Evolutionary conservation across 1,140 invertebrate genomes (phyloP).

Genomic region (Elymnias hypermnestra): DNA sequence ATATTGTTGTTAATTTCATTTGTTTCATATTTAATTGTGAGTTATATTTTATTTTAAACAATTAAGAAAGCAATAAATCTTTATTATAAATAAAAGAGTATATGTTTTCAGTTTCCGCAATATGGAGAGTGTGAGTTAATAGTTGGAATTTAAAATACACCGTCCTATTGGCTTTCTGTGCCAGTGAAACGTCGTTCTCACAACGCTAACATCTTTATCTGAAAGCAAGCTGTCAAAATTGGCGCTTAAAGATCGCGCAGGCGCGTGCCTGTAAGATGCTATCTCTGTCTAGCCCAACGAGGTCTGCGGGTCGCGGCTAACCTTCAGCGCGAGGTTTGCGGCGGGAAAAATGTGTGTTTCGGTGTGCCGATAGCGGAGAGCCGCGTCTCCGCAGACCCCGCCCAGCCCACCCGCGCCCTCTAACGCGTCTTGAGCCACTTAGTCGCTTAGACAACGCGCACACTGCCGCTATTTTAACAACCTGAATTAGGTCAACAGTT

Average conservation of each 20-base stretch:
- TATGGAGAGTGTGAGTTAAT: too few relatives aligned
- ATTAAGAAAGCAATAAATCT: too few relatives aligned
- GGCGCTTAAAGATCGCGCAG: slow-evolving; percentile 44
- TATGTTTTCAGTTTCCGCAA: too few relatives aligned
- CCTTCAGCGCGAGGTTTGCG: slow-evolving; percentile 71
- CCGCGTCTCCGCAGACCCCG: slow-evolving; percentile 55
- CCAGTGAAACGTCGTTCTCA: neutral
- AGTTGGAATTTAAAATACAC: too few relatives aligned
- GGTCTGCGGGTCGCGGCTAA: slow-evolving; percentile 73
- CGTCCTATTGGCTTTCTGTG: too few relatives aligned
- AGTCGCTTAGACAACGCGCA: slow-evolving; percentile 65
- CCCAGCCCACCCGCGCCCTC: slow-evolving; percentile 52
- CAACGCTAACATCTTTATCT: slow-evolving; percentile 11
- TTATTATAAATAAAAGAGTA: too few relatives aligned
- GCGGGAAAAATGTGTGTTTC: slow-evolving; percentile 74
- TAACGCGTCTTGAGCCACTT: slow-evolving; percentile 74
- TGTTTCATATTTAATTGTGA: too few relatives aligned
- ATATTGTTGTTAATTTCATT: too few relatives aligned
- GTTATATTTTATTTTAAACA: too few relatives aligned
- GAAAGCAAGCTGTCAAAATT: slow-evolving; percentile 54
- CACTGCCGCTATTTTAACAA: slow-evolving; percentile 30
- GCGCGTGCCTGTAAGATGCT: slow-evolving; percentile 30
- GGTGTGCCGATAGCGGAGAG: slow-evolving; percentile 70
- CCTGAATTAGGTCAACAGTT: slow-evolving; percentile 13
- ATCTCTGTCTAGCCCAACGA: slow-evolving; percentile 54